Evolutionary conservation across 2,797 vertebrate species (phyloP).

Genomic region (Hapalemur alaotrensis): DNA sequence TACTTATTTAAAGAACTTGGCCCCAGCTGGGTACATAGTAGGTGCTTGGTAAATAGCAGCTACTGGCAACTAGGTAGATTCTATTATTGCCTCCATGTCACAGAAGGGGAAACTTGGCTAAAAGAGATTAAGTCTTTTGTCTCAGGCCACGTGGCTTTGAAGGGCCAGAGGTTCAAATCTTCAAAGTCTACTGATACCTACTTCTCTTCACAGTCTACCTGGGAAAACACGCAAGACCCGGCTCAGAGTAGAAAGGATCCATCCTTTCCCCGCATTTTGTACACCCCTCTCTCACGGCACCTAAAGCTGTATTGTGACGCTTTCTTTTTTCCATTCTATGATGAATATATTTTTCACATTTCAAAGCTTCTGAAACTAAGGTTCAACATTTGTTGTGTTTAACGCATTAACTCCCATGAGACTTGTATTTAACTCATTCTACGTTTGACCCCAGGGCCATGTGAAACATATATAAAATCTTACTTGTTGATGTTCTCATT

Average conservation of each 20-base stretch:
- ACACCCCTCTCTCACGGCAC: too few relatives aligned
- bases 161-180: not conserved
- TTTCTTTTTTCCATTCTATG: not conserved
- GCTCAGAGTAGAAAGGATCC: not conserved
- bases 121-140: not conserved
- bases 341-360: not conserved
- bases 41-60: not conserved
- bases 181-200: not conserved
- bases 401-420: too few relatives aligned
- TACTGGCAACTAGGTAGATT: not conserved
- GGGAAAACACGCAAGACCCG: not conserved
- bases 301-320: not conserved
- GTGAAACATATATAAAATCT: too few relatives aligned
- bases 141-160: not conserved
- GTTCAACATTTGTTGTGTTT: not conserved
- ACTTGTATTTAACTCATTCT: too few relatives aligned
- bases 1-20: not conserved
- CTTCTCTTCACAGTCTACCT: not conserved
- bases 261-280: not conserved
- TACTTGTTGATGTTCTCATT: too few relatives aligned
- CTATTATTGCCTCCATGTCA: not conserved
- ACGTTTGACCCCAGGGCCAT: too few relatives aligned
- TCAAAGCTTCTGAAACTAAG: conserved; percentile 24
- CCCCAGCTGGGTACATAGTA: not conserved
- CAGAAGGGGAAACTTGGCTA: not conserved